phyloP scores from a whole-genome alignment of 2,888 invertebrate genomes.

The Criorhina ranunculi region DNA sequence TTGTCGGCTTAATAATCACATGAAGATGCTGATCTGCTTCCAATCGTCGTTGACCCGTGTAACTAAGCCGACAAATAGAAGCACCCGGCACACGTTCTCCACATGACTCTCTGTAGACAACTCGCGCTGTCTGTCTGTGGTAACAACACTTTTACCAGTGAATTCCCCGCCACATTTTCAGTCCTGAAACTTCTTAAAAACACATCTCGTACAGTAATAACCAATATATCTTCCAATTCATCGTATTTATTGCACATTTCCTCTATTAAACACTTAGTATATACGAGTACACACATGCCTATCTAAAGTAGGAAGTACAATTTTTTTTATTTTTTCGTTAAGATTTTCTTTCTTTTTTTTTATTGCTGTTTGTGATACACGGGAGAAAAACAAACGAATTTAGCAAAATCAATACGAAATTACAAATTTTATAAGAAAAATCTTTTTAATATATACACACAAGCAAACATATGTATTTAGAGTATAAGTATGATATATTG shows the following conservation, averaged over 20 bases:
- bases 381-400: constrained; percentile 61
- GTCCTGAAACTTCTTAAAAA: constrained; percentile 2
- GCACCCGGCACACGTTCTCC: too few relatives aligned
- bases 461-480: constrained; percentile 31
- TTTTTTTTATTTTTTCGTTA: background rate
- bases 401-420: constrained; percentile 33
- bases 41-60: too few relatives aligned
- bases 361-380: constrained; percentile 48
- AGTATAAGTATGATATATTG: constrained; percentile 23
- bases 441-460: constrained; percentile 34
- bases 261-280: background rate
- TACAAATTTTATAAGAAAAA: constrained; percentile 47
- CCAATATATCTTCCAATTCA: constrained; percentile 41
- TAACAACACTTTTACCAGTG: background rate
- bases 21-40: too few relatives aligned
- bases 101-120: too few relatives aligned
- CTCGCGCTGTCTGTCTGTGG: too few relatives aligned
- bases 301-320: background rate
- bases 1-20: too few relatives aligned
- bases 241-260: constrained; percentile 61
- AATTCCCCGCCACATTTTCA: background rate
- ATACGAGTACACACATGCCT: background rate
- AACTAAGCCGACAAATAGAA: too few relatives aligned
- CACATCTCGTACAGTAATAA: background rate
- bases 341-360: constrained; percentile 9